These are phyloP conservation scores for Puma concolor DNA, from an alignment of 2,113 vertebrate species.

Conservation along the genomic window DNA sequence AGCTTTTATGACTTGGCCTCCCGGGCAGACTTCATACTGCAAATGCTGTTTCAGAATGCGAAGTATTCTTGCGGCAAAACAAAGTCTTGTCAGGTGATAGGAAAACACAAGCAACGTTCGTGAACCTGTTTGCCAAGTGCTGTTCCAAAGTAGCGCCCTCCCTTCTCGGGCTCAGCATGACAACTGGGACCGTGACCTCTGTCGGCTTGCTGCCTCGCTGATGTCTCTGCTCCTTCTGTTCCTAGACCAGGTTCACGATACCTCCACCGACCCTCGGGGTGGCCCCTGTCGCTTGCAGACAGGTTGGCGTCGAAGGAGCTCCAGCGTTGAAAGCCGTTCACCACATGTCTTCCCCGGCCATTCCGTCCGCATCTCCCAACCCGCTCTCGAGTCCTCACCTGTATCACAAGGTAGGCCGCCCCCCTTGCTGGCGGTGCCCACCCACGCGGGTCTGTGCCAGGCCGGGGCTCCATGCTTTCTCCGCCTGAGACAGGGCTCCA, in stretches of 20 bases:
- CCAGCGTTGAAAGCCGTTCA: slow-evolving; percentile 83
- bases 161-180: not conserved
- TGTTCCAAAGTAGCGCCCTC: fast-evolving
- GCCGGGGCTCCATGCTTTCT: fast-evolving
- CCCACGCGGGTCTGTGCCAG: fast-evolving
- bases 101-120: fast-evolving
- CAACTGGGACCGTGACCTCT: fast-evolving
- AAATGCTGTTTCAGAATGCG: not conserved
- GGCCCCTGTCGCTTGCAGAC: slow-evolving; percentile 89
- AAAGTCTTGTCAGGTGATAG: not conserved
- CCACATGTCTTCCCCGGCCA: slow-evolving; percentile 82
- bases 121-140: not conserved
- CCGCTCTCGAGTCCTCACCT: slow-evolving; percentile 85
- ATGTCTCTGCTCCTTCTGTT: not conserved
- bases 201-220: fast-evolving
- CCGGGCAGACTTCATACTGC: not conserved
- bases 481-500: not conserved
- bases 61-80: not conserved
- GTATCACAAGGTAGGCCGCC: slow-evolving; percentile 85
- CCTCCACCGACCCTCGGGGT: slow-evolving; percentile 83
- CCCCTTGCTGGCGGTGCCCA: fast-evolving
- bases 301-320: slow-evolving; percentile 87
- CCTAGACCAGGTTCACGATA: slow-evolving; percentile 83
- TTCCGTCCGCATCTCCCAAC: slow-evolving; percentile 81
- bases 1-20: not conserved